Evolutionary conservation across 2,113 vertebrate species (phyloP), one percentile per base, ranked within the genome.

Genomic region (Glaucomys volans): DNA sequence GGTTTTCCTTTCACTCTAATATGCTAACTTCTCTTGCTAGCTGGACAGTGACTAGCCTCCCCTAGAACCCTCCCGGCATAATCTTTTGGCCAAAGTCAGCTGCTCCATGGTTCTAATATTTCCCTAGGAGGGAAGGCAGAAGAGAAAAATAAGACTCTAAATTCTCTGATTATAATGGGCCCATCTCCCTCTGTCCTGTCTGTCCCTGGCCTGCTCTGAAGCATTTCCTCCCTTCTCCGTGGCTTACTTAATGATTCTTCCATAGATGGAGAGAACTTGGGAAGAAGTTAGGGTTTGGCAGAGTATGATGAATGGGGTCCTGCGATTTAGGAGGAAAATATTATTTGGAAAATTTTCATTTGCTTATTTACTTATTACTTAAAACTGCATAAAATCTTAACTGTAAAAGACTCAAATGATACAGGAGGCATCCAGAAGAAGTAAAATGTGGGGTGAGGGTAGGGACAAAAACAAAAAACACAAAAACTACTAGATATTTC

Each of bases 331-430:
- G 10, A 24, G 32, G 3, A 13, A 81, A 14, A 5, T 24, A n/a
- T 62, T 24, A 30, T 62, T 64, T 83, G 20, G 8, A 20, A 79
- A n/a, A 44, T 81, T 88, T 32, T 85, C 32, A 3, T 0, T 40
- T 84, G 54, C 89, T 57, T 77, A 52, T 87, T 90, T 79, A 69
- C 26, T 92, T 82, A 71, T 80, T 80, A 80, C 37, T 93, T 24
- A 88, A 85, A 54, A 75, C 91, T 18, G 64, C 2, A 47, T 54
- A 83, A 66, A 80, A 11, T 82, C 32, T 77, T 67, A 57, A 79
- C 1, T 92, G 40, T 52, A 44, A 67, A 85, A 83, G n/a, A 94
- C 50, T 82, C 71, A 44, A 67, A 42, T 87, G 32, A 79, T 74
- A 59, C 1, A 82, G 28, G 4, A 87, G 32, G 7, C 52, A 8